Evolutionary conservation across 2,113 vertebrate species (phyloP).

Genomic region (Dicentrarchus labrax): DNA sequence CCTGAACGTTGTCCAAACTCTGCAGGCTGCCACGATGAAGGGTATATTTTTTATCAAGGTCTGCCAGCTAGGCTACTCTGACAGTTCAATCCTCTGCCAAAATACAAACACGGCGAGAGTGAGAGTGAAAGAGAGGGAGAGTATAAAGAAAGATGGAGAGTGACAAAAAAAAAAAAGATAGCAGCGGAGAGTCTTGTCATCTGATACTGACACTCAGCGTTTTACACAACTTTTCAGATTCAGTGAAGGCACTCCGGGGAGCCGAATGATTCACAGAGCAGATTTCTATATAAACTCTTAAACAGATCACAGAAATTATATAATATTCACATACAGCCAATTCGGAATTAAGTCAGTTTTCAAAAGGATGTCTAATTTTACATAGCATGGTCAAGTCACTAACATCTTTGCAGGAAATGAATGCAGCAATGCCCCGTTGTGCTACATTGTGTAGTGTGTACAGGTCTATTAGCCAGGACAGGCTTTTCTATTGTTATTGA

Average conservation of each 20-base stretch:
- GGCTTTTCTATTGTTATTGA: slow-evolving; percentile 72
- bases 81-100: slow-evolving; percentile 70
- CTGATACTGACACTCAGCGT: slow-evolving; percentile 18
- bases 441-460: slow-evolving; percentile 30
- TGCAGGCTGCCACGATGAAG: slow-evolving; percentile 79
- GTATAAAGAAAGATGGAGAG: slow-evolving; percentile 41
- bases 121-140: slow-evolving; percentile 38
- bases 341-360: not conserved
- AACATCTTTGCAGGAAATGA: slow-evolving; percentile 47
- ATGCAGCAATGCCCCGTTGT: slow-evolving; percentile 13
- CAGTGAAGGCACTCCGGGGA: not conserved
- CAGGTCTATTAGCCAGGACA: slow-evolving; percentile 60
- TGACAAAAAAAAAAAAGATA: slow-evolving; percentile 14
- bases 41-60: slow-evolving; percentile 84
- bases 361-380: slow-evolving; percentile 21
- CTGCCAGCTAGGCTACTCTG: slow-evolving; percentile 81
- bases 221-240: slow-evolving; percentile 46
- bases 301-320: slow-evolving; percentile 17
- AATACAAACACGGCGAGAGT: slow-evolving; percentile 62
- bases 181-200: slow-evolving; percentile 14
- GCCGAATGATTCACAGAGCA: slow-evolving; percentile 39
- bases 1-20: slow-evolving; percentile 80
- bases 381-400: slow-evolving; percentile 11
- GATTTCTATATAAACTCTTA: slow-evolving; percentile 32
- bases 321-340: slow-evolving; percentile 5